phyloP scores from a whole-genome alignment of 2,113 vertebrate genomes.

The Sylvietta virens region DNA sequence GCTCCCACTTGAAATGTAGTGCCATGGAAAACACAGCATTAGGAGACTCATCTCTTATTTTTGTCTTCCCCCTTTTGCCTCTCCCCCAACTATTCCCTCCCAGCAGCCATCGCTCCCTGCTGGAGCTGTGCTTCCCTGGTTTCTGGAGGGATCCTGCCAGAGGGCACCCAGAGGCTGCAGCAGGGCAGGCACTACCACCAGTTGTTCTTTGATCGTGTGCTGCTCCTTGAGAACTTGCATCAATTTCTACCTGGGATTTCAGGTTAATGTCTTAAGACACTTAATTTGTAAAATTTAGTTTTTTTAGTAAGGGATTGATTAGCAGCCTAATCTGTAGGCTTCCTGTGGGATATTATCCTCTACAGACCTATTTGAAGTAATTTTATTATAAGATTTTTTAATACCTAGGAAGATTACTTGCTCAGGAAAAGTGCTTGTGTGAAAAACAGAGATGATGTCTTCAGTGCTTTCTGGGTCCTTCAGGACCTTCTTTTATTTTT shows the following conservation, averaged over 20 bases:
- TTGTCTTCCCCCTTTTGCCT: background rate
- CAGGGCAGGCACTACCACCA: background rate
- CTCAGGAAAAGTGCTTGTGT: background rate
- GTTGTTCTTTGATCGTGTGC: background rate
- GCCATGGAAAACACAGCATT: background rate
- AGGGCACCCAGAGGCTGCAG: background rate
- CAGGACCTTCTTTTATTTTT: background rate
- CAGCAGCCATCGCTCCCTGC: background rate
- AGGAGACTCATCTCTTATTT: background rate
- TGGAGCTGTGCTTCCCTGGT: background rate
- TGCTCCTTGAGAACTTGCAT: background rate
- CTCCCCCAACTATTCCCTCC: background rate
- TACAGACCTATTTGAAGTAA: background rate
- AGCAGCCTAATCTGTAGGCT: background rate
- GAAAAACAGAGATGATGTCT: background rate
- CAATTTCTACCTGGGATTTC: background rate
- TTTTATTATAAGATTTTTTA: background rate
- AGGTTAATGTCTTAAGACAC: background rate
- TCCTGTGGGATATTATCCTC: background rate
- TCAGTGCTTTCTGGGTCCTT: background rate
- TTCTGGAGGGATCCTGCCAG: background rate
- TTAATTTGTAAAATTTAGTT: background rate
- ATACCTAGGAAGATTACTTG: background rate
- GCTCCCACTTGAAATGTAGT: background rate
- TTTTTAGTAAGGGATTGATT: background rate